Conservation (phyloP, 2,113 vertebrate species). For the Pachyramphus minor region DNA sequence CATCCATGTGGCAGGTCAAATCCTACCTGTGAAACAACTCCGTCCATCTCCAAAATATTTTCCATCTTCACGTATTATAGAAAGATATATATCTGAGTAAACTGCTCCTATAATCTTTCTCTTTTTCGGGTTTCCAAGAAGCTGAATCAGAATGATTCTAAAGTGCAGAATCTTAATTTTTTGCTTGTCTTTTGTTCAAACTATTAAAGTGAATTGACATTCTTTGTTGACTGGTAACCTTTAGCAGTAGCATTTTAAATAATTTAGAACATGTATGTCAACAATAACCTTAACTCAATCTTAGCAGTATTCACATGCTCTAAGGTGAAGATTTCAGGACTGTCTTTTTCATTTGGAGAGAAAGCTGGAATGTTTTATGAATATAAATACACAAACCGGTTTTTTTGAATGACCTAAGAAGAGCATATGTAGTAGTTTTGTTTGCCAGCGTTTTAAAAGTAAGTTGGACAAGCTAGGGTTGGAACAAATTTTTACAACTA, state of each 20-base stretch:
- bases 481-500: neutral
- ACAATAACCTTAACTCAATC: neutral
- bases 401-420: neutral
- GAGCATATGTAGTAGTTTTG: neutral
- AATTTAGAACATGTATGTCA: slow-evolving; percentile 21
- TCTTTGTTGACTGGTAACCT: neutral
- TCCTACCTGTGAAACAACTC: neutral
- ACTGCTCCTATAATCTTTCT: neutral
- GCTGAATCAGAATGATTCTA: neutral
- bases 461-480: neutral
- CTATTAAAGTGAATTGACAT: neutral
- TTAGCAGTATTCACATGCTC: neutral
- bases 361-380: neutral
- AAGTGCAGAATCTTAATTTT: neutral
- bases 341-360: neutral
- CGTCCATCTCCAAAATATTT: neutral
- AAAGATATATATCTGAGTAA: neutral
- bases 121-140: neutral
- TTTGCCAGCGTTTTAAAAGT: neutral
- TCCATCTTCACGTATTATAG: neutral
- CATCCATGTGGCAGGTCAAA: neutral
- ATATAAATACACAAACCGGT: neutral
- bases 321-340: neutral
- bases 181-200: neutral
- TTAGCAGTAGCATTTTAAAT: slow-evolving; percentile 19